These are phyloP conservation scores for Diadromus collaris DNA, from an alignment of 2,888 invertebrate genomes.

Conservation along the genomic window DNA sequence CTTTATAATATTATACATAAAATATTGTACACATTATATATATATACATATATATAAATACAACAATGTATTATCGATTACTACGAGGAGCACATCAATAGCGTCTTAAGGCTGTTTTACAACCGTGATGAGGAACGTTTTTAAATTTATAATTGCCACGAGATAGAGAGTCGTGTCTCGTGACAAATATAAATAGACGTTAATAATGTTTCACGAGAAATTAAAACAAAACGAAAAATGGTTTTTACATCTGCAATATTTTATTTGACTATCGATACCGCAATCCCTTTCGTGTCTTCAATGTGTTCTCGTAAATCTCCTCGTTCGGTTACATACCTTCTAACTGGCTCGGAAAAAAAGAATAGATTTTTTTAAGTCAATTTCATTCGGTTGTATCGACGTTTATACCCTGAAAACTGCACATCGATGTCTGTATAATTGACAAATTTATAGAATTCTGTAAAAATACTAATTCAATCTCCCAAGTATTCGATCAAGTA, in stretches of 20 bases:
- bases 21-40: conserved; percentile 28
- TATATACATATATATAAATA: not conserved
- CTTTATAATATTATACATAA: conserved; percentile 14
- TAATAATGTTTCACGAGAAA: conserved; percentile 69
- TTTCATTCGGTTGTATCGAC: not conserved
- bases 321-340: not conserved
- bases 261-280: not conserved
- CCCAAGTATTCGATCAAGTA: too few species aligned
- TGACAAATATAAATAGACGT: conserved; percentile 65
- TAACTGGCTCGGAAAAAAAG: not conserved
- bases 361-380: not conserved
- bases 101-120: conserved; percentile 36
- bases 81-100: conserved; percentile 27
- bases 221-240: conserved; percentile 65
- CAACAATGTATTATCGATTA: conserved; percentile 31
- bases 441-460: too few species aligned
- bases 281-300: not conserved
- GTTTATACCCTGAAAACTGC: too few species aligned
- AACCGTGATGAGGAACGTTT: conserved; percentile 3
- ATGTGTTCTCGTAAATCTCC: not conserved
- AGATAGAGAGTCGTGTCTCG: not conserved
- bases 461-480: too few species aligned
- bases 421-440: too few species aligned
- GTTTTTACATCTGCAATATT: conserved; percentile 19
- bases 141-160: conserved; percentile 8